Percentiles rank a stretch among this genome's conserved stretches.
These are phyloP conservation scores for Conopomorpha cramerella DNA, from an alignment of 1,140 invertebrate species.

Conservation along the genomic window DNA sequence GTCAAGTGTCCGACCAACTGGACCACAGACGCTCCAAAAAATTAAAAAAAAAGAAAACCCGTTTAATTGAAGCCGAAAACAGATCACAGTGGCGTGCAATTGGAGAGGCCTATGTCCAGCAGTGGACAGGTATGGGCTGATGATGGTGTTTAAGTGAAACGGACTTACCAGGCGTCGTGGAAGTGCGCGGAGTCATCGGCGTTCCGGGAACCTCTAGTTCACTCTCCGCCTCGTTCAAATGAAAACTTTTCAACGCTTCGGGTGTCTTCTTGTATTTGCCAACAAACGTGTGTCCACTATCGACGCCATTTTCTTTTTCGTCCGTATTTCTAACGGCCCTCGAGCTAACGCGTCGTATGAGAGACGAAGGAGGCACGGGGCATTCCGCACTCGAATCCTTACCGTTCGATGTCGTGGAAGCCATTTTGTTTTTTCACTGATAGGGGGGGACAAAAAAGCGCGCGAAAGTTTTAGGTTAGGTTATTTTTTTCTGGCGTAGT, in stretches of 20 bases:
- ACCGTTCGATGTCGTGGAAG: conserved; percentile 39
- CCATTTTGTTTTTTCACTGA: conserved; percentile 30
- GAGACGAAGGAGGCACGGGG: conserved; percentile 35
- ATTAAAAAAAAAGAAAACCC: too few species aligned
- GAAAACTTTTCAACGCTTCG: conserved; percentile 46
- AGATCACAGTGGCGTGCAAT: too few species aligned
- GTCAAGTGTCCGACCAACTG: too few species aligned
- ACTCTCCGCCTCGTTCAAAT: conserved; percentile 40
- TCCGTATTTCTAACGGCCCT: conserved; percentile 35
- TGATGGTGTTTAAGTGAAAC: too few species aligned
- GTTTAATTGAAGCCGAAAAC: too few species aligned
- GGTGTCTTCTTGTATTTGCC: conserved; percentile 47
- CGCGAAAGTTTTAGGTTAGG: too few species aligned
- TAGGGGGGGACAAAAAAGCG: too few species aligned
- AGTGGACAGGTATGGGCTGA: too few species aligned
- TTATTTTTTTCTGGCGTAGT: too few species aligned
- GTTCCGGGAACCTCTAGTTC: conserved; percentile 73
- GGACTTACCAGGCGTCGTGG: conserved; percentile 83
- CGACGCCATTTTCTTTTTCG: conserved; percentile 40
- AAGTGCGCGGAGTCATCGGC: conserved; percentile 77
- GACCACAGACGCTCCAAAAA: too few species aligned
- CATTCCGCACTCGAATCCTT: conserved; percentile 31
- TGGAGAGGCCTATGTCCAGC: too few species aligned
- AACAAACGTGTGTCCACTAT: conserved; percentile 29
- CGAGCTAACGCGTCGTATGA: conserved; percentile 41